Base-by-base conservation (phyloP, 2,797 vertebrate species). In the Dendrocincla fuliginosa region DNA sequence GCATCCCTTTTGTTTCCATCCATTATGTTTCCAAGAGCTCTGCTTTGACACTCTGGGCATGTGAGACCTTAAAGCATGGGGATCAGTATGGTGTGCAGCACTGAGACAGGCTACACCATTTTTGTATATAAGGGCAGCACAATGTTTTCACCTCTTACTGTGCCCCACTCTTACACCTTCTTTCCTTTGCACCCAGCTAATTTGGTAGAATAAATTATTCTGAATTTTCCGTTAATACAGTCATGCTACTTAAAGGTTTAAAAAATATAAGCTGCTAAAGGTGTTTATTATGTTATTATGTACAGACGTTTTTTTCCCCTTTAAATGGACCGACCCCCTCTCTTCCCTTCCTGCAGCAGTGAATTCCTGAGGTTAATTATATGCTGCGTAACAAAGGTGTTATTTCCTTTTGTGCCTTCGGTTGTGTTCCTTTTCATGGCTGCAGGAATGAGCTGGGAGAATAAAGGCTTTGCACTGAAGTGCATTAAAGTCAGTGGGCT, bases 341-440 rank as follows among this genome's bases (percentile, higher is more conserved):
- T 81, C 85, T 89, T 92, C 55, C 63, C 41, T 83, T 94, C 87
- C 81, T 70, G 82, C 88, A 82, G 95, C 89, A 88, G 84, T 73
- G 95, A 88, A 92, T 94, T 96, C 82, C 82, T 25, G 55, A 88
- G 94, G 89, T 97, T 96, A 96, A 94, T 96, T 96, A 82, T 89
- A 94, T 52, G 84, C 79, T 81, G 84, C 0, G 3, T 93, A 90
- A 87, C 79, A 87, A 91, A 95, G 89, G 87, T 87, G 16, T 92
- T 92, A 92, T 86, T 94, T 89, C 93, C 92, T 94, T 91, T 90
- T 91, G 73, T 90, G 94, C 87, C 67, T 92, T 89, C 2, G 0
- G 81, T 90, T 74, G 67, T 88, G 95, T 89, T 95, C 87, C 80
- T 93, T 94, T 96, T 96, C 80, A 88, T 59, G 75, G 84, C 86